A percentile compares a stretch with the other conserved stretches of the same genome.
These are phyloP conservation scores for Nymphalis polychloros DNA, from an alignment of 2,888 invertebrate species.

Conservation along the genomic window DNA sequence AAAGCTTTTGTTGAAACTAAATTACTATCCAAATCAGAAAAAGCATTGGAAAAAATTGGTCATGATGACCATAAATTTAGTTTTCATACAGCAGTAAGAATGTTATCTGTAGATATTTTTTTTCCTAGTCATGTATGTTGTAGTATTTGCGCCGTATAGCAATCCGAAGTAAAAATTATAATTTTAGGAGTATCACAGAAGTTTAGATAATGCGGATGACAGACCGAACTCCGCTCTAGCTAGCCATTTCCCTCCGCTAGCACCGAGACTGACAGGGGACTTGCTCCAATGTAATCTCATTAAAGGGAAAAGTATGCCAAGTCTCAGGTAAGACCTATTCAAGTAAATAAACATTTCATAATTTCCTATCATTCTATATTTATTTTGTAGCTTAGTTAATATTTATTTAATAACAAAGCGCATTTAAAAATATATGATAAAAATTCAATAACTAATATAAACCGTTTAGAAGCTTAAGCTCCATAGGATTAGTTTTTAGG, in stretches of 20 bases:
- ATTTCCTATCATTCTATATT: conserved; percentile 28
- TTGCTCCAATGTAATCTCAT: conserved; percentile 85
- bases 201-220: conserved; percentile 90
- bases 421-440: not conserved
- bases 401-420: conserved; percentile 11
- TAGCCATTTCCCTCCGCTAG: conserved; percentile 83
- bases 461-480: conserved; percentile 2
- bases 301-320: conserved; percentile 98
- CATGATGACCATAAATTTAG: conserved; percentile 86
- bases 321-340: conserved; percentile 86
- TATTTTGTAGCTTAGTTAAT: conserved; percentile 36
- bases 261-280: conserved; percentile 77
- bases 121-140: conserved; percentile 39
- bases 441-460: not conserved
- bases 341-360: not conserved
- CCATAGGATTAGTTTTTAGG: conserved; percentile 11
- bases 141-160: not conserved
- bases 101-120: conserved; percentile 83
- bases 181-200: conserved; percentile 89
- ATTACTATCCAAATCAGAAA: conserved; percentile 94
- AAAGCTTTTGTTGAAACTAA: conserved; percentile 96
- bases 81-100: conserved; percentile 80
- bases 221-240: conserved; percentile 87
- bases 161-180: conserved; percentile 4
- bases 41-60: conserved; percentile 93